Evolutionary conservation across 30 jellyfish, hydroid and myxozoan genomes (phyloP), one percentile per base, ranked within the genome.

Genomic region (Catostylus mosaicus): DNA sequence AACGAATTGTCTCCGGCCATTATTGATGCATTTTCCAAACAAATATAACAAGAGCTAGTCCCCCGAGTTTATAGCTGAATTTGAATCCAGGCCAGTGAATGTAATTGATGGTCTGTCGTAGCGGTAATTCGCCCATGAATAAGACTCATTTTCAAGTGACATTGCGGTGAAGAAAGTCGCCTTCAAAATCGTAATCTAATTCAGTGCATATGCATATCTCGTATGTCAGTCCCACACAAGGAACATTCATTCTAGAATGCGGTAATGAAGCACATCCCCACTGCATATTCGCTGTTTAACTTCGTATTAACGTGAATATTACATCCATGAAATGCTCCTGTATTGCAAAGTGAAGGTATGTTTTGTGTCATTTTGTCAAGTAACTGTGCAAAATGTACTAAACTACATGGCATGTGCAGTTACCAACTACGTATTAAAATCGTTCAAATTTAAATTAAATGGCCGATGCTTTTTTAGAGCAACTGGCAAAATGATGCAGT

Each of bases 1-100:
- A 33, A 24, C 69, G 67, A 56, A 76, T 76, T 76, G 78, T 76
- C 27, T 40, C 16, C 9, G 77, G 78, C n/a, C 32, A 30, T 30
- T 72, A 57, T 47, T 34, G 57, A 10, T 48, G 52, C 56, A 9
- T 30, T 48, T 23, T 47, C 69, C 69, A 48, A 65, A 37, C 67
- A 72, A 72, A 46, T 35, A 72, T 3, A 47, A 47, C 0, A 5
- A 35, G 19, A 45, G 35, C 3, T 30, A 8, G 48, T 29, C 32
- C 2, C 6, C 10, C 59, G 31, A 33, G 9, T 1, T 22, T 37
- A 23, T 59, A 59, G 71, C 71, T 59, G 4, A 23, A 59, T 59
- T 59, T 59, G 71, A 59, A 59, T 59, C 71, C 71, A 4, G 38
- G 40, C 71, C 71, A 59, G 71, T 27, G 36, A 23, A 27, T 3